Evolutionary conservation across 2,113 vertebrate genomes (phyloP).

Genomic region (Sinosuthora webbiana): DNA sequence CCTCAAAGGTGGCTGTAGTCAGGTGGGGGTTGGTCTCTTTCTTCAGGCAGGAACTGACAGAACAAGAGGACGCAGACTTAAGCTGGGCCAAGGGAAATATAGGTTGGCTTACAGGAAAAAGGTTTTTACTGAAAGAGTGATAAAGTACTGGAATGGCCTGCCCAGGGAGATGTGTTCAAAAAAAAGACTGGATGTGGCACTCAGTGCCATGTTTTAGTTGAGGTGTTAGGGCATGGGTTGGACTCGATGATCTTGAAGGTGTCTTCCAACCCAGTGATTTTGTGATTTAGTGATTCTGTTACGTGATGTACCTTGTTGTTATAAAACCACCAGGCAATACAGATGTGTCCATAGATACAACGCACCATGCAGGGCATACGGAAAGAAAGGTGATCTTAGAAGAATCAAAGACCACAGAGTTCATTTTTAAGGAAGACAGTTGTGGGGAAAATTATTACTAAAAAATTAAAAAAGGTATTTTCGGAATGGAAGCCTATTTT

Average conservation of each 20-base stretch:
- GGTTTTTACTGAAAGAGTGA: neutral
- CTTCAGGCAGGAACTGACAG: neutral
- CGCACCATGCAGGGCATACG: neutral
- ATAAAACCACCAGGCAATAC: neutral
- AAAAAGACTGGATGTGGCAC: neutral
- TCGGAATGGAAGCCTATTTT: neutral
- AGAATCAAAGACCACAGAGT: neutral
- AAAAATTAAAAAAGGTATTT: neutral
- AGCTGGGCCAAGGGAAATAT: accelerated
- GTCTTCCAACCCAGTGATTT: neutral
- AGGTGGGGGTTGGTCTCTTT: neutral
- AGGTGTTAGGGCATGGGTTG: neutral
- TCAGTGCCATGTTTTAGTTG: neutral
- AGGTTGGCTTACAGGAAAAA: neutral
- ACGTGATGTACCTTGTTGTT: neutral
- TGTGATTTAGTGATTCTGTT: neutral
- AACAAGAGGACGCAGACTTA: neutral
- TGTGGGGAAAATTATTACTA: neutral
- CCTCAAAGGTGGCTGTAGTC: neutral
- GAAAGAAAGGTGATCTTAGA: neutral
- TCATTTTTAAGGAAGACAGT: neutral
- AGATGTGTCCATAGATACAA: neutral
- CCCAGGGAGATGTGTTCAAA: neutral
- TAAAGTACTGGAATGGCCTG: neutral
- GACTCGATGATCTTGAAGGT: neutral